Percentiles rank a stretch among this genome's conserved stretches.
These are phyloP conservation scores for Fistularia commersonii DNA, from an alignment of 2,797 vertebrate genomes.

Conservation along the genomic window DNA sequence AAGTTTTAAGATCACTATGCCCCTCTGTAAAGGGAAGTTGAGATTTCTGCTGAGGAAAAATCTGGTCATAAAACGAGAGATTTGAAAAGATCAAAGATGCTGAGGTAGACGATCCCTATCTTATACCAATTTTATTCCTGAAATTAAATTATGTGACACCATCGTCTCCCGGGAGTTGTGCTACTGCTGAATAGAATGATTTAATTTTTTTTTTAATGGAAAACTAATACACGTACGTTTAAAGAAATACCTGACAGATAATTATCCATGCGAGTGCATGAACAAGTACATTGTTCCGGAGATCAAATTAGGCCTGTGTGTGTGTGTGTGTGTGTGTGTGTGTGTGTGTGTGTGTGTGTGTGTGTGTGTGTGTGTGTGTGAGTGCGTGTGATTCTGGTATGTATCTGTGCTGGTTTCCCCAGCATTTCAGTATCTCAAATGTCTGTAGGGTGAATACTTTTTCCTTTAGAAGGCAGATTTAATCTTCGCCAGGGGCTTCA, in stretches of 20 bases:
- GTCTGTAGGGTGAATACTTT: no score
- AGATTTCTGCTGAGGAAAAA: conserved; percentile 34
- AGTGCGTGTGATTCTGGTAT: no score
- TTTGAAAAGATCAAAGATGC: conserved; percentile 42
- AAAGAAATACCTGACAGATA: conserved; percentile 12
- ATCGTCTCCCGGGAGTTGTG: conserved; percentile 18
- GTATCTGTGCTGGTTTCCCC: no score
- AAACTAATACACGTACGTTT: conserved; percentile 39
- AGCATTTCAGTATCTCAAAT: no score
- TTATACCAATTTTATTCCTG: conserved; percentile 32
- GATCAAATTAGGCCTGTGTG: neutral
- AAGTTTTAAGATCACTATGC: conserved; percentile 53
- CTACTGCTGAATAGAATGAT: conserved; percentile 19
- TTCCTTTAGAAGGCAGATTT: no score
- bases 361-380: no score
- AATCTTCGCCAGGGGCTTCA: no score
- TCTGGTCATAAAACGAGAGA: conserved; percentile 22
- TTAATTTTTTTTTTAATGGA: conserved; percentile 11
- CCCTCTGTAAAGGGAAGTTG: conserved; percentile 26
- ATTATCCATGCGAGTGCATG: conserved; percentile 4
- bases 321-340: no score
- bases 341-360: no score
- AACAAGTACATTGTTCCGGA: neutral
- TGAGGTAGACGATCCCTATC: conserved; percentile 29
- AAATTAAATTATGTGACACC: conserved; percentile 40